Evolutionary conservation across 2,797 vertebrate species (phyloP).

Genomic region (Valencia hispanica): DNA sequence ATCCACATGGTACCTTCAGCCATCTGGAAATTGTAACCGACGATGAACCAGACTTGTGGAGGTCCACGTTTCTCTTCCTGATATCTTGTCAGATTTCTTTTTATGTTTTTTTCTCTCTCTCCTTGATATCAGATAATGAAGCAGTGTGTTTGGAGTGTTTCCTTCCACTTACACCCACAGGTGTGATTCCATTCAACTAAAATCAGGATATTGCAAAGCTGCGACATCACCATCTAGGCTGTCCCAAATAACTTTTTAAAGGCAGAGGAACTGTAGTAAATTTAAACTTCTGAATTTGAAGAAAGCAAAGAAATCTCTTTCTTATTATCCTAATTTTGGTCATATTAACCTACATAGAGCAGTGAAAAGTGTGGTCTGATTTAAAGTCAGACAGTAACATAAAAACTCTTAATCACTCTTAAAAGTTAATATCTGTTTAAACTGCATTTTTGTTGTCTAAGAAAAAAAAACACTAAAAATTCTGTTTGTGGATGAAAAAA

Average conservation of each 20-base stretch:
- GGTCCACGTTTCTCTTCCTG: neutral
- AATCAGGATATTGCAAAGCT: neutral
- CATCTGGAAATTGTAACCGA: neutral
- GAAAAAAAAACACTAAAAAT: neutral
- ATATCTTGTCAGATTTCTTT: neutral
- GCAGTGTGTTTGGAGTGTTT: neutral
- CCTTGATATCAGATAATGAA: too few relatives aligned
- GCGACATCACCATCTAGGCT: neutral
- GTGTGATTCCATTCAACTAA: neutral
- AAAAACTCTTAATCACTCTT: too few relatives aligned
- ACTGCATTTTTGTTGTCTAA: neutral
- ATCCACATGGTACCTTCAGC: neutral
- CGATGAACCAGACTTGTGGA: neutral
- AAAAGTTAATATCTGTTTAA: neutral
- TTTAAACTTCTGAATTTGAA: neutral
- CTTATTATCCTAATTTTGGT: too few relatives aligned
- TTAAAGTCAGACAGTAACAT: too few relatives aligned
- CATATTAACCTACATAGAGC: too few relatives aligned
- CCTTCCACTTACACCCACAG: neutral
- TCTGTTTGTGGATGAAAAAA: slow-evolving; percentile 28
- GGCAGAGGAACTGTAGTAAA: neutral
- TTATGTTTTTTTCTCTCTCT: neutral
- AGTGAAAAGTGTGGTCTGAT: too few relatives aligned
- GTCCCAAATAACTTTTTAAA: neutral
- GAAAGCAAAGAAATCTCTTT: neutral